Base-by-base conservation (phyloP, 2,113 vertebrate genomes). In the Oryzias javanicus region DNA sequence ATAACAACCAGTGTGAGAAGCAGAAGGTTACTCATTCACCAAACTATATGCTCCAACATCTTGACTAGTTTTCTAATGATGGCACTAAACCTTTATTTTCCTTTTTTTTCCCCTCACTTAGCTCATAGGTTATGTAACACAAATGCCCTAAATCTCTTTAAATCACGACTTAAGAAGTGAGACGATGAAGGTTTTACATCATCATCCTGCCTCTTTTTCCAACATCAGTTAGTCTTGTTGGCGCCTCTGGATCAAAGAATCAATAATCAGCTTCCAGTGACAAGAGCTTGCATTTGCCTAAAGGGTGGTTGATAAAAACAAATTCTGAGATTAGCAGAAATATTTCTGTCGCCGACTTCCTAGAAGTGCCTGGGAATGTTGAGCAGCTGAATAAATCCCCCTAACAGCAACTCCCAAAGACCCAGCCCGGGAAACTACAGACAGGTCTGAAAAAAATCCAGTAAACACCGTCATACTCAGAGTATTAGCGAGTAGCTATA, bases 281-380 rank as follows among this genome's bases (percentile, higher is more conserved):
- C 29, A 35, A 7, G 22, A 29, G 27, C 27, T 29, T 29, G 29
- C 70, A 4, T 35, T 15, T 63, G 55, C 27, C 53, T 58, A 69
- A n/a, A 76, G 56, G 56, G 24, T 56, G 8, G 29, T 8, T 35
- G 10, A 35, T 35, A 35, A 35, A 35, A 35, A 35, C 1, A 85
- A 85, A 86, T 74, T 76, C 78, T 71, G 60, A 78, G 75, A 76
- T 76, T 75, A 82, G 83, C 64, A 65, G 67, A 83, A 77, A 77
- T 53, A 75, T 80, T 73, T 74, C 72, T 18, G 16, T 24, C 6
- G 42, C 51, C 35, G 42, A 17, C 0, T 46, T 59, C 51, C 16
- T 5, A 49, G 58, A 64, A 70, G 73, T 55, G 57, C 49, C 42
- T 55, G 46, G 55, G 60, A 70, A 60, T 47, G 48, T 55, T 65